phyloP scores from a whole-genome alignment of 2,797 vertebrate genomes.

The Luscinia luscinia region DNA sequence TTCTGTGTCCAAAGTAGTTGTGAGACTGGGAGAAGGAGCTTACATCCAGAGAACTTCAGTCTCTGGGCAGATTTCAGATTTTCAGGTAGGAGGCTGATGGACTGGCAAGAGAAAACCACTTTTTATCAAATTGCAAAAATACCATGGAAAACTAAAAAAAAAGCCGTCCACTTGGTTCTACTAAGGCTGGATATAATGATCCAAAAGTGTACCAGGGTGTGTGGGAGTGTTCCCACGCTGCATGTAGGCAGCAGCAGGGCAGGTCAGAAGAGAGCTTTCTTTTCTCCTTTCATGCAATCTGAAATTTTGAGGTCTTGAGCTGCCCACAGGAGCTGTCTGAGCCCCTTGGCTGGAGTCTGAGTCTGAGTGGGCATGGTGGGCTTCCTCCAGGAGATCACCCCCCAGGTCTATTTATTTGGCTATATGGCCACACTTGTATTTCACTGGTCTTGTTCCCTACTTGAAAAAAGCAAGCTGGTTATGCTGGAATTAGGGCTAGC shows the following conservation, averaged over 20 bases:
- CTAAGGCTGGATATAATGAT: not conserved
- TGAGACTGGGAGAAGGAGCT: not conserved
- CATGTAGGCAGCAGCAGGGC: not conserved
- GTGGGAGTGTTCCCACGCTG: not conserved
- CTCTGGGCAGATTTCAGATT: not conserved
- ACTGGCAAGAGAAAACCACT: not conserved
- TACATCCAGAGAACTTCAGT: not conserved
- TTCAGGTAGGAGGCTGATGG: not conserved
- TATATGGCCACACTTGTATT: not conserved
- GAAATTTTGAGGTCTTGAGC: not conserved
- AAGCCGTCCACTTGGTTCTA: not conserved
- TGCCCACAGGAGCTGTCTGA: fast-evolving
- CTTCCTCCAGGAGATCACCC: fast-evolving
- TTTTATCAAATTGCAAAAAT: not conserved
- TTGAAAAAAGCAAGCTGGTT: not conserved
- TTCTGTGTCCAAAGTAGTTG: not conserved
- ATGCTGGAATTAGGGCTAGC: not conserved
- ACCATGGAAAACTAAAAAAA: not conserved
- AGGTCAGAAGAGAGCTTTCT: not conserved
- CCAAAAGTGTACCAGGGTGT: not conserved
- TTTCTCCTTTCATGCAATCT: not conserved
- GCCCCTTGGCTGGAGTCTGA: fast-evolving
- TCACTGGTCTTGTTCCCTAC: not conserved
- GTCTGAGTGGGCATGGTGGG: fast-evolving
- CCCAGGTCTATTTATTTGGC: not conserved